Conservation (phyloP, 2,797 vertebrate species). For the Mallotus villosus region DNA sequence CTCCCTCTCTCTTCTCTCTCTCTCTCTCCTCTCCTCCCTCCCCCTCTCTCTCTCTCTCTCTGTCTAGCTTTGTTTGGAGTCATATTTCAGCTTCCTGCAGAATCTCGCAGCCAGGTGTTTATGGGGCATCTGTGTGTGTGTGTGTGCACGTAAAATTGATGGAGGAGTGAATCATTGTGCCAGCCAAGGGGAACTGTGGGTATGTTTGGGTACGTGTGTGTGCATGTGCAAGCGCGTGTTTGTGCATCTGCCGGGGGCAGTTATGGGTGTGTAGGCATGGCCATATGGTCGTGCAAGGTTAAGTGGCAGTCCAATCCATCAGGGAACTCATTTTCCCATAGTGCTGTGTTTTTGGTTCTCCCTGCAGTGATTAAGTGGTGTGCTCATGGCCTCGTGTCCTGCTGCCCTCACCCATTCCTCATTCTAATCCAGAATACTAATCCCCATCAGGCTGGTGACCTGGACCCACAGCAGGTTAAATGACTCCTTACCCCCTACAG, state of each 20-base stretch:
- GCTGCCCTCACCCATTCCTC: conserved; percentile 3
- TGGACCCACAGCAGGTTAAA: conserved; percentile 1
- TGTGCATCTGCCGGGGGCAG: neutral
- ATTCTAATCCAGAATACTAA: conserved; percentile 5
- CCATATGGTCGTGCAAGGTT: conserved; percentile 11
- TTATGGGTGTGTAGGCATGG: neutral
- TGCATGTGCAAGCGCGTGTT: neutral
- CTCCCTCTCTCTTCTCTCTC: neutral
- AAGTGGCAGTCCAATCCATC: conserved; percentile 13
- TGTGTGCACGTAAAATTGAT: neutral
- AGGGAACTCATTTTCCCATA: conserved; percentile 1
- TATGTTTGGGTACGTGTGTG: neutral
- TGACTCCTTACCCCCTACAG: conserved; percentile 8
- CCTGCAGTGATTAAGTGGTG: conserved; percentile 7
- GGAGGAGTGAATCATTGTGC: neutral
- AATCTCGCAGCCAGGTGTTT: neutral
- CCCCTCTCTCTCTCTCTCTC: neutral
- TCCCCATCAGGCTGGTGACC: neutral
- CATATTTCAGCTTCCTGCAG: neutral
- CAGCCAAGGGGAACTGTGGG: neutral
- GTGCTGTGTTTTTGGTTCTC: conserved; percentile 2
- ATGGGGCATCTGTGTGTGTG: conserved; percentile 1
- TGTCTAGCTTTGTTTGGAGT: neutral
- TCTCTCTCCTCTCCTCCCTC: neutral
- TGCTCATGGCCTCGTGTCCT: neutral